Conservation (phyloP, 2,888 invertebrate genomes). For the Eucriotettix oculatus region DNA sequence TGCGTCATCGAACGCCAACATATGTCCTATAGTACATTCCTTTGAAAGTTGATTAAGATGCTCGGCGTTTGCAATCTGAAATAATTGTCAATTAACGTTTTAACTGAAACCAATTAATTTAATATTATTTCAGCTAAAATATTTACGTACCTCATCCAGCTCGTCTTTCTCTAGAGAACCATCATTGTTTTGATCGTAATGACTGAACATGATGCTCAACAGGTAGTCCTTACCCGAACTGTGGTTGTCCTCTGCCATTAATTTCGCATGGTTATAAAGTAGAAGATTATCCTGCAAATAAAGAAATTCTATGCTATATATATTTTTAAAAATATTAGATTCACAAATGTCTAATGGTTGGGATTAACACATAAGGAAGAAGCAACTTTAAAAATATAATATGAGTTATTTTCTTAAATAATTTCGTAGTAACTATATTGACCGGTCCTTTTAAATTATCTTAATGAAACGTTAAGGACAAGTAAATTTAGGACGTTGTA, state of each 20-base stretch:
- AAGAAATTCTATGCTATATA: neutral
- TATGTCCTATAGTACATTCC: conserved; percentile 46
- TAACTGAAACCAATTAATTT: no score
- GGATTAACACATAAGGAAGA: no score
- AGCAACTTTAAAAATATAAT: no score
- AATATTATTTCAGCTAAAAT: no score
- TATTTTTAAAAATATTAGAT: no score
- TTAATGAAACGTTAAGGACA: no score
- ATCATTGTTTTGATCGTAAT: conserved; percentile 56
- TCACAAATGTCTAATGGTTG: no score
- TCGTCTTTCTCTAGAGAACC: conserved; percentile 49
- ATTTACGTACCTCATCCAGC: conserved; percentile 37
- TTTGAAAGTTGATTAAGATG: conserved; percentile 43
- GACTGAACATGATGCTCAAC: conserved; percentile 59
- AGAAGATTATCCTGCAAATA: conserved; percentile 42
- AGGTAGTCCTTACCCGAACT: conserved; percentile 45
- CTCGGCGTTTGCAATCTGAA: conserved; percentile 43
- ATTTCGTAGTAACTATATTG: no score
- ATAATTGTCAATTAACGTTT: neutral
- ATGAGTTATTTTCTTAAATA: no score
- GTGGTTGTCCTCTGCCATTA: conserved; percentile 44
- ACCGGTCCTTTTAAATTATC: no score
- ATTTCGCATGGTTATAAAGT: conserved; percentile 45
- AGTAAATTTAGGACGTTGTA: no score
- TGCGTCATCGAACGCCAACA: conserved; percentile 51